These are phyloP conservation scores for Smutsia gigantea DNA, from an alignment of 2,797 vertebrate species.

Conservation along the genomic window DNA sequence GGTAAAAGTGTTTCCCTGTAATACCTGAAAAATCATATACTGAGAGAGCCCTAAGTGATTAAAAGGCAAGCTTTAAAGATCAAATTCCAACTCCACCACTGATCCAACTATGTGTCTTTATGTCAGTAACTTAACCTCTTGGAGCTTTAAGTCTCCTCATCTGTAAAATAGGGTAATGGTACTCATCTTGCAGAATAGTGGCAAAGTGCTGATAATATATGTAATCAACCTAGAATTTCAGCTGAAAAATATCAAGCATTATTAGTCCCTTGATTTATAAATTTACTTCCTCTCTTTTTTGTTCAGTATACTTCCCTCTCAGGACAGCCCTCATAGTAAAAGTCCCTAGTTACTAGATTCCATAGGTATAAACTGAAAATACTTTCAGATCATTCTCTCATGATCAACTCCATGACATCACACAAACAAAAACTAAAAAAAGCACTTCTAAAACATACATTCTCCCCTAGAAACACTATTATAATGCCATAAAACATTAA, in stretches of 20 bases:
- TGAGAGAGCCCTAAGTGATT: background rate
- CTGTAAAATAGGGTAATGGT: background rate
- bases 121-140: background rate
- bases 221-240: background rate
- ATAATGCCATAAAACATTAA: background rate
- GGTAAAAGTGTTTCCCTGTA: background rate
- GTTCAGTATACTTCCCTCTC: background rate
- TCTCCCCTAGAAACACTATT: background rate
- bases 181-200: background rate
- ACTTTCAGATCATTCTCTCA: background rate
- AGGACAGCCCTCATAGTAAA: background rate
- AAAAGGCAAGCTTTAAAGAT: background rate
- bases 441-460: slow-evolving; percentile 22
- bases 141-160: background rate
- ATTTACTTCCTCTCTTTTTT: background rate
- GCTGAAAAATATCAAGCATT: background rate
- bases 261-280: background rate
- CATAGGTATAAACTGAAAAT: background rate
- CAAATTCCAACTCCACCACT: background rate
- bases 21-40: background rate
- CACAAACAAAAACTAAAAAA: slow-evolving; percentile 24
- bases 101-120: background rate
- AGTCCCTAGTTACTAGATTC: background rate
- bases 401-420: background rate
- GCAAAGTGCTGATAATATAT: background rate